A percentile compares a stretch with the other conserved stretches of the same genome.
Evolutionary conservation across 53 echinoderm and acorn worm genomes (phyloP).

Genomic region (Crossaster papposus): DNA sequence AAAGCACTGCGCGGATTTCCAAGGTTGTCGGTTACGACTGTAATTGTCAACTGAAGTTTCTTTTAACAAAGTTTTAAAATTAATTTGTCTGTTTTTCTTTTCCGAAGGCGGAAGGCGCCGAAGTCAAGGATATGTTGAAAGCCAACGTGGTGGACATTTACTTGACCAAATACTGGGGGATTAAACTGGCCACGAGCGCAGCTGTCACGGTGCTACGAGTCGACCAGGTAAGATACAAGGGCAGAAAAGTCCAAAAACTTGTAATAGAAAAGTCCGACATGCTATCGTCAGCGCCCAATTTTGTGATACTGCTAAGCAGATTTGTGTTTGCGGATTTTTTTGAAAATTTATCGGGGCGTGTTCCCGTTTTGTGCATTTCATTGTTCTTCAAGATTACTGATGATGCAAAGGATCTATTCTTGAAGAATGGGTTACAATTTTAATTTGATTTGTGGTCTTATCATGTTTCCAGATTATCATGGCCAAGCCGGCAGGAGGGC

Average conservation of each 20-base stretch:
- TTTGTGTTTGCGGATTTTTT: too few species aligned
- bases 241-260: neutral
- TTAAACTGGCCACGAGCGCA: constrained; percentile 91
- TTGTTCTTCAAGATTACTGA: too few species aligned
- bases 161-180: constrained; percentile 87
- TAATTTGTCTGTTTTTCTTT: too few species aligned
- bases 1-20: too few species aligned
- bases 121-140: constrained; percentile 86
- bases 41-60: too few species aligned
- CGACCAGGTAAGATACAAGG: constrained; percentile 77
- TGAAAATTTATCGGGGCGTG: too few species aligned
- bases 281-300: neutral
- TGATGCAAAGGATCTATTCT: neutral
- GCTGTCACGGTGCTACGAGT: constrained; percentile 96
- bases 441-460: neutral
- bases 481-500: constrained; percentile 96
- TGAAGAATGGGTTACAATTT: neutral
- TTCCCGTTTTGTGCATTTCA: too few species aligned
- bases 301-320: too few species aligned
- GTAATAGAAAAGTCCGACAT: neutral
- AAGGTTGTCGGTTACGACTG: too few species aligned
- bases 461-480: constrained; percentile 80
- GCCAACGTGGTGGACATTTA: constrained; percentile 80
- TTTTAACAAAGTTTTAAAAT: too few species aligned
- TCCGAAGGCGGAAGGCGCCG: constrained; percentile 87